These are phyloP conservation scores for Nasonovia ribisnigri DNA, from an alignment of 2,888 invertebrate genomes.

Conservation along the genomic window DNA sequence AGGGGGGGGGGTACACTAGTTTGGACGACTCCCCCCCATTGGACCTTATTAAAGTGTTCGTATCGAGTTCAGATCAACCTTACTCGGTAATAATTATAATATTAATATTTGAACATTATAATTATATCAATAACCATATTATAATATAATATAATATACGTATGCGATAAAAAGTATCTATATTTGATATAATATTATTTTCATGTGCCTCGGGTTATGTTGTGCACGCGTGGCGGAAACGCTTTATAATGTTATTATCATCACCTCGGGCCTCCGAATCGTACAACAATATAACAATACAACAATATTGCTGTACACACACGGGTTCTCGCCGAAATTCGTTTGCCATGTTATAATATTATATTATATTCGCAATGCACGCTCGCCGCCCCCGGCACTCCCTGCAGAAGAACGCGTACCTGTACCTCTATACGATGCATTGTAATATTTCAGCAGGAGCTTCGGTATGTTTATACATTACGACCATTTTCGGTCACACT, in stretches of 20 bases:
- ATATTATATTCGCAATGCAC: neutral
- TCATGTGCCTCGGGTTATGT: neutral
- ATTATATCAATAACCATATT: too few relatives aligned
- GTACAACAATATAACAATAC: neutral
- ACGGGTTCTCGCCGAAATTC: neutral
- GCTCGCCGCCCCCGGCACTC: neutral
- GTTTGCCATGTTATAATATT: neutral
- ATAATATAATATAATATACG: neutral
- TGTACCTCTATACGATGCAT: neutral
- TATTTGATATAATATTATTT: neutral
- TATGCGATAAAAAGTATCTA: neutral
- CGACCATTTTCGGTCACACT: slow-evolving; percentile 32
- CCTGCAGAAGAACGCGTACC: neutral
- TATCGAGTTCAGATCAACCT: too few relatives aligned
- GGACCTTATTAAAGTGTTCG: too few relatives aligned
- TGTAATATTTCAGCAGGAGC: too few relatives aligned
- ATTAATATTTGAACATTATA: too few relatives aligned
- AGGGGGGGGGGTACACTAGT: too few relatives aligned
- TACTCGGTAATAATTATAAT: too few relatives aligned
- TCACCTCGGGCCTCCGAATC: neutral
- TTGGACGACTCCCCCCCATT: too few relatives aligned
- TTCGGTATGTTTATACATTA: neutral
- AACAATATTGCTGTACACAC: neutral
- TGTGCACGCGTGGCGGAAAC: neutral
- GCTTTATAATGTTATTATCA: neutral